Conservation (phyloP, 2,888 invertebrate species). For the Lasioglossum leucozonium region DNA sequence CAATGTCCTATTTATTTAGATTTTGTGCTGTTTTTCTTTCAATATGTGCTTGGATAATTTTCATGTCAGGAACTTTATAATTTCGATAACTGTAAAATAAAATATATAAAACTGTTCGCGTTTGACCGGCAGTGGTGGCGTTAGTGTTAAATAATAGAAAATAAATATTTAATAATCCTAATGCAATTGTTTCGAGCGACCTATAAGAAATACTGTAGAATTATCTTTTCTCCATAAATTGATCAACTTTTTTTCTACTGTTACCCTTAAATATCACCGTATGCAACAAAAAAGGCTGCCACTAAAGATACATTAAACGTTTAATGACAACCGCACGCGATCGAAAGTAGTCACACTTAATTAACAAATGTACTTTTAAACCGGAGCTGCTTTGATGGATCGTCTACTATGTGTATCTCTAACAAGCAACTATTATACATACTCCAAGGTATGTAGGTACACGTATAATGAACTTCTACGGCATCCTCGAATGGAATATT, state of each 20-base stretch:
- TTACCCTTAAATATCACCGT: too few species aligned
- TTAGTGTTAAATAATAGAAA: neutral
- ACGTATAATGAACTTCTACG: neutral
- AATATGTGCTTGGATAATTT: too few species aligned
- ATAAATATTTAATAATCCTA: neutral
- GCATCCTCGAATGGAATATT: slow-evolving; percentile 1
- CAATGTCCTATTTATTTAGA: too few species aligned
- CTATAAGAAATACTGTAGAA: too few species aligned
- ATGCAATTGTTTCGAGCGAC: neutral
- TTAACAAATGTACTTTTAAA: neutral
- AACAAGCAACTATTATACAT: neutral
- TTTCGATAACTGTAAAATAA: too few species aligned
- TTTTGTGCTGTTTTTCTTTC: too few species aligned
- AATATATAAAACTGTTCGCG: too few species aligned
- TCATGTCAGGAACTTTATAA: too few species aligned
- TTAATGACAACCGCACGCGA: neutral
- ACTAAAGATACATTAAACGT: neutral
- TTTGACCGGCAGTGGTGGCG: too few species aligned
- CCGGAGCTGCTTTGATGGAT: neutral
- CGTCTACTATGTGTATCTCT: neutral
- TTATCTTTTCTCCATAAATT: neutral
- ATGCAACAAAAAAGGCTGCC: too few species aligned
- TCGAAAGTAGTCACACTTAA: neutral
- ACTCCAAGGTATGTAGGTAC: too few species aligned
- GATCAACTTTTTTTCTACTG: too few species aligned